Base-by-base conservation (phyloP, 2,888 invertebrate species). In the Tryphoninae sp. region DNA sequence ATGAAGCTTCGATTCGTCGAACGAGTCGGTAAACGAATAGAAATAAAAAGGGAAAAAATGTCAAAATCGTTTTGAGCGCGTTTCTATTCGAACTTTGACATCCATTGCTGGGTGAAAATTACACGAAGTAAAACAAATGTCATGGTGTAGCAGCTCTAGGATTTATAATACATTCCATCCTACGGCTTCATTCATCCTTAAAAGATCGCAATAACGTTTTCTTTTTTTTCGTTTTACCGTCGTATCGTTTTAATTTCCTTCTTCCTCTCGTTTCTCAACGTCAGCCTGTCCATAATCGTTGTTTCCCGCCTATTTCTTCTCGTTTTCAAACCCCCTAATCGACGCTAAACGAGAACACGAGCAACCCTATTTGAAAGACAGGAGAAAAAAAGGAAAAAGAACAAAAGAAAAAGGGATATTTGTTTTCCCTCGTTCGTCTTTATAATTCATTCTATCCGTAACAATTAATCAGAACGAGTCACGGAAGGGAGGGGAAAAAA, bases 391-490 rank as follows among this genome's bases (percentile, higher is more conserved):
- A 33, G 33, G 1, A 6, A 33, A 6, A 33, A 33, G 33, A 6
- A 33, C 3, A 33, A 33, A 33, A 33, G 33, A 33, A 33, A 33
- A 33, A 33, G 33, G 33, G 33, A 33, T 6, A 33, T 33, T 33
- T 33, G 33, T 33, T 26, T 13, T n/a, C 45, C 9, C n/a, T 49
- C 74, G 40, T 45, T n/a, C 55, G 53, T 59, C 69, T 55, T 19
- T 58, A 51, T 61, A 62, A 51, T 76, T 77, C 26, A 69, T 51
- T 51, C 9, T 58, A 51, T 59, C 19, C 58, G 40, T 55, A 45
- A 49, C 71, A 51, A 71, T 75, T 67, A 65, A 80, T 80, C 75
- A 71, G 33, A 9, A 23, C 26, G 59, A 72, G 26, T 45, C 22
- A 13, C 16, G n/a, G 26, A 51, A 19, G 19, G 13, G 61, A 23